Base-by-base conservation (phyloP, 2,797 vertebrate species). In the Liparis tanakae region DNA sequence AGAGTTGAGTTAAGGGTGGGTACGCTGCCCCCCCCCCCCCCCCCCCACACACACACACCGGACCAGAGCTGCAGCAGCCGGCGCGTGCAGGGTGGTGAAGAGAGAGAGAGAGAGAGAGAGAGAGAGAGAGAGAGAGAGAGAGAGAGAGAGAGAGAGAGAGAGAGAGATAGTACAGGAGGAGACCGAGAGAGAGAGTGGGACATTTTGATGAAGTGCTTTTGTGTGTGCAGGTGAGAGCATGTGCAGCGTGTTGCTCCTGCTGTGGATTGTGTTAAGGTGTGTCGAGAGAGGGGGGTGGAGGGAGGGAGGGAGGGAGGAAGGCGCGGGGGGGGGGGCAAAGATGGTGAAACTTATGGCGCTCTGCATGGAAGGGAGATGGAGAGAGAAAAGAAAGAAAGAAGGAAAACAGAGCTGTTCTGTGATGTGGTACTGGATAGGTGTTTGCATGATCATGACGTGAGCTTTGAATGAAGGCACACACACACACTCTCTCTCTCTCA, bases 1-100 rank as follows among this genome's bases (percentile, higher is more conserved):
- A 59, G 82, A 81, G 85, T 84, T 85, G 64, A 78, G 25, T 30
- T 30, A 30, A 30, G 87, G 88, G 89, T 74, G 89, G 89, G 75
- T 71, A 78, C 71, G 81, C 74, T 83, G 75, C 78, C 85, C 86
- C 81, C n/a, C n/a, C 4, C 25, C 25, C 25, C 25, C 25, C 25
- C 25, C 25, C 25, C 25, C 25, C 25, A n/a, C n/a, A n/a, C n/a
- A n/a, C 25, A 30, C 25, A 2, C 86, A 65, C 62, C 46, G 84
- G 87, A 82, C 77, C n/a, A 8, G 76, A 77, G 80, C 84, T 85
- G 89, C 90, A 75, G 86, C 80, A 82, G 70, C 61, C 18, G 60
- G 1, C 34, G 62, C 30, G 20, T n/a, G 67, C 63, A 69, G 78
- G 58, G 56, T 50, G 34, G 55, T 62, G 7, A 30, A 59, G 83